Evolutionary conservation across 2,797 vertebrate species (phyloP).

Genomic region (Spheniscus humboldti): DNA sequence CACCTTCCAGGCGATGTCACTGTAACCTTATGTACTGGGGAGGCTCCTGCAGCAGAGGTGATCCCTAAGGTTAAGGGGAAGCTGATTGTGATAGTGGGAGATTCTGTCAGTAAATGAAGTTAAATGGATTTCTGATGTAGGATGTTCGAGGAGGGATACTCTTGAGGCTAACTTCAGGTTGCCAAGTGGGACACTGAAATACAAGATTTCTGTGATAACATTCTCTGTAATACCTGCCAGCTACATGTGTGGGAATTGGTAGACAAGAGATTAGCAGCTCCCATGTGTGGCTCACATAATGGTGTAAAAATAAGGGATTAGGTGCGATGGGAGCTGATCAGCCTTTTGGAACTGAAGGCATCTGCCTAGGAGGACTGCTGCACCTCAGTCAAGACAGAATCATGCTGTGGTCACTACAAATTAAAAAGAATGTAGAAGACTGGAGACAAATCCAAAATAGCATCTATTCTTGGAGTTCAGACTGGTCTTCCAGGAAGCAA

Average conservation of each 20-base stretch:
- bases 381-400: not conserved
- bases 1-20: not conserved
- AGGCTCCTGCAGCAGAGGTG: not conserved
- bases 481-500: not conserved
- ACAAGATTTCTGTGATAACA: not conserved
- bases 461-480: not conserved
- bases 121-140: not conserved
- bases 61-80: not conserved
- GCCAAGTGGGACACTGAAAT: not conserved
- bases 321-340: not conserved
- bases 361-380: not conserved
- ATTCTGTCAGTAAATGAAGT: not conserved
- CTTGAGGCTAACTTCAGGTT: not conserved
- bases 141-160: not conserved
- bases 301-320: not conserved
- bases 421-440: not conserved
- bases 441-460: not conserved
- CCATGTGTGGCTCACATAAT: not conserved
- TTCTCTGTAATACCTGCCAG: not conserved
- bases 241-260: not conserved
- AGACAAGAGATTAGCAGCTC: not conserved
- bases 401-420: not conserved
- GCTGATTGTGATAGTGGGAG: not conserved
- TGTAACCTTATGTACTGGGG: not conserved
- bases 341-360: fast-evolving